A percentile compares a stretch with the other conserved stretches of the same genome.
These are phyloP conservation scores for Omphaloscelis lunosa DNA, from an alignment of 2,888 invertebrate species.

Conservation along the genomic window DNA sequence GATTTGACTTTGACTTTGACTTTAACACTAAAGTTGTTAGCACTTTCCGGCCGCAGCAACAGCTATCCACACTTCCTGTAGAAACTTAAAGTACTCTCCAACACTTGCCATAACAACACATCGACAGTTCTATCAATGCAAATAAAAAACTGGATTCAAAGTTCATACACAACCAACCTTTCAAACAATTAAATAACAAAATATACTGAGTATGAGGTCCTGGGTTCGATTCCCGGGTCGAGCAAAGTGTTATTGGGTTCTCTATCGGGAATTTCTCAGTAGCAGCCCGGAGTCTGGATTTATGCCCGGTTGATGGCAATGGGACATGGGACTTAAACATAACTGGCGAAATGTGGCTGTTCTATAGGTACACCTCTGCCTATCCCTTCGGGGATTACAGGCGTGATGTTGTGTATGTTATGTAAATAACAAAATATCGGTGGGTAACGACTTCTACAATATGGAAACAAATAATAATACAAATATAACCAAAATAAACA, in stretches of 20 bases:
- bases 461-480: neutral
- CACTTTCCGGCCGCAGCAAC: neutral
- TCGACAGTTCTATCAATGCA: neutral
- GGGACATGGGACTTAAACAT: no score
- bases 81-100: neutral
- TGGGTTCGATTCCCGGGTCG: no score
- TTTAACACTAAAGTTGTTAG: neutral
- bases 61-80: neutral
- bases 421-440: neutral
- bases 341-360: no score
- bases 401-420: no score
- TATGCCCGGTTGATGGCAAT: no score
- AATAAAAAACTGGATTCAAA: neutral
- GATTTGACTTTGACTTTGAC: no score
- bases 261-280: no score
- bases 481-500: slow-evolving; percentile 10
- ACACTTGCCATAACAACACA: neutral
- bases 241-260: no score
- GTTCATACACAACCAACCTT: neutral
- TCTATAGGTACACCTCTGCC: no score
- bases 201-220: no score
- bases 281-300: no score
- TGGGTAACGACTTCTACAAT: neutral
- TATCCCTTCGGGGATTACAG: no score
- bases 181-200: neutral